These are phyloP conservation scores for Leptinotarsa peninsularis DNA, from an alignment of 2,888 invertebrate species.

Conservation along the genomic window DNA sequence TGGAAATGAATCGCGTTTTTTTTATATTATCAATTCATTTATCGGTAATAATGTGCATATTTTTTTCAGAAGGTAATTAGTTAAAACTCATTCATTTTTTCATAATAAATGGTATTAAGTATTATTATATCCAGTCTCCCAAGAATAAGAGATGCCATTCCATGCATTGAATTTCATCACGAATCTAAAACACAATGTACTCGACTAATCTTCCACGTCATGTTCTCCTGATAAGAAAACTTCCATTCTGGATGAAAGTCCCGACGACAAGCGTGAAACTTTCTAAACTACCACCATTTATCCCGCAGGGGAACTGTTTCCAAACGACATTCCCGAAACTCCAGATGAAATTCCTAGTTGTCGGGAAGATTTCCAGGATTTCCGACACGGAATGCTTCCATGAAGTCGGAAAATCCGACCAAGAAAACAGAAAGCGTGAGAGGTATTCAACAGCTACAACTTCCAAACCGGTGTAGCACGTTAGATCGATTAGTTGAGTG, in stretches of 20 bases:
- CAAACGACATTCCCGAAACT: neutral
- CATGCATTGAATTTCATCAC: too few species aligned
- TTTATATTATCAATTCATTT: too few species aligned
- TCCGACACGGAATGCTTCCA: conserved; percentile 1
- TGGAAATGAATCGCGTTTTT: too few species aligned
- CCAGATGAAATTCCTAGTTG: neutral
- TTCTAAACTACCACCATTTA: neutral
- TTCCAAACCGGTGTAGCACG: neutral
- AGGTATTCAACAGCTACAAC: neutral
- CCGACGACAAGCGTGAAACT: neutral
- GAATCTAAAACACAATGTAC: neutral
- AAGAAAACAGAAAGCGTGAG: neutral
- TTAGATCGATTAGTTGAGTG: neutral
- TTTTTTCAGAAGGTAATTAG: too few species aligned
- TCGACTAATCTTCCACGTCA: neutral
- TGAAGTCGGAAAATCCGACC: neutral
- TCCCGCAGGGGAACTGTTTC: neutral
- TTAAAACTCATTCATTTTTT: too few species aligned
- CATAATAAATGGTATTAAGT: too few species aligned
- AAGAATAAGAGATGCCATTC: too few species aligned
- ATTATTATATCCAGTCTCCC: too few species aligned
- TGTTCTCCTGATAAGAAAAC: conserved; percentile 17
- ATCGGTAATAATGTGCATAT: too few species aligned
- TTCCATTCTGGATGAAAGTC: conserved; percentile 11
- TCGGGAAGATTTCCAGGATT: conserved; percentile 5